Conservation (phyloP, 2,113 vertebrate species). For the Piprites chloris region DNA sequence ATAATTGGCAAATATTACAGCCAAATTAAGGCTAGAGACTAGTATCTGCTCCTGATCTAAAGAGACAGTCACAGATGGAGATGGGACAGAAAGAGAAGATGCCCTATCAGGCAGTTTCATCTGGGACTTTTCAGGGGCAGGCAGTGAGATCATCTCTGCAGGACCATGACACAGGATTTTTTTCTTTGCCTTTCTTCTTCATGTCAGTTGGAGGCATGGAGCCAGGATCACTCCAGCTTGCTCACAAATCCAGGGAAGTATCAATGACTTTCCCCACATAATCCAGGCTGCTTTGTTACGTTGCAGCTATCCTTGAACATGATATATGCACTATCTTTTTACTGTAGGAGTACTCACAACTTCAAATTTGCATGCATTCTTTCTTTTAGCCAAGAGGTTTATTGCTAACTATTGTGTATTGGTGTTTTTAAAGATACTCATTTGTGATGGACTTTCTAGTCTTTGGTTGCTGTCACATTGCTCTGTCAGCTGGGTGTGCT, state of each 20-base stretch:
- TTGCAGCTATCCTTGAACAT: neutral
- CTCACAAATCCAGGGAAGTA: neutral
- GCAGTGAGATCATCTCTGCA: neutral
- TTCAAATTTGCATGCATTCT: neutral
- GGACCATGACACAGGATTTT: neutral
- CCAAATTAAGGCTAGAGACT: slow-evolving; percentile 50
- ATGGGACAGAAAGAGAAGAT: neutral
- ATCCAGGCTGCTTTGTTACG: neutral
- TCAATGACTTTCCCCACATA: neutral
- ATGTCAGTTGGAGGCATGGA: neutral
- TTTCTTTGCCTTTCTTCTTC: neutral
- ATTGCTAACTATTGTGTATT: neutral
- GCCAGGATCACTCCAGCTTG: neutral
- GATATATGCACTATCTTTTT: neutral
- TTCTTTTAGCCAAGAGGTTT: neutral
- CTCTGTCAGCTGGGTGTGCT: neutral
- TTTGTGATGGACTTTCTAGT: neutral
- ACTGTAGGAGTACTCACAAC: neutral
- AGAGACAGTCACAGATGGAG: slow-evolving; percentile 52
- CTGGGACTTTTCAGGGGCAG: neutral
- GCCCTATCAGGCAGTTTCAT: neutral
- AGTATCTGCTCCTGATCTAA: slow-evolving; percentile 55
- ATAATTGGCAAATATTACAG: slow-evolving; percentile 78
- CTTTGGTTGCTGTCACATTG: neutral
- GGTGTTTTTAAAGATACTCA: neutral